Percentiles rank a stretch among this genome's conserved stretches.
phyloP scores from a whole-genome alignment of 2,797 vertebrate species.

The Tympanoctomys barrerae region DNA sequence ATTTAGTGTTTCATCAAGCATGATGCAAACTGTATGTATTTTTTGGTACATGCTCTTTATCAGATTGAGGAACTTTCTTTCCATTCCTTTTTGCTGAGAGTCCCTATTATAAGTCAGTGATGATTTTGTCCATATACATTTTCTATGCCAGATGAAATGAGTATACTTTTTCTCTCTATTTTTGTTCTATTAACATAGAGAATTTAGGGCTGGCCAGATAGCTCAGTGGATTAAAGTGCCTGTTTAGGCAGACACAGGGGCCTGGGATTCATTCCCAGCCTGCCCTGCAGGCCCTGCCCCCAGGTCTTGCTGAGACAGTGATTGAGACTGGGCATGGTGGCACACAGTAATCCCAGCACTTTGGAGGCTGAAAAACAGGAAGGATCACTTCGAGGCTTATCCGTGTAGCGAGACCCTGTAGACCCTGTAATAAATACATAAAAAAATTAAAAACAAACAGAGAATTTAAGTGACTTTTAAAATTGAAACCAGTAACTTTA shows the following conservation, averaged over 20 bases:
- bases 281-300: no score
- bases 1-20: not conserved
- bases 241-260: no score
- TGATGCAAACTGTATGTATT: not conserved
- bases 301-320: no score
- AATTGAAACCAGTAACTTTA: not conserved
- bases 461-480: constrained; percentile 28
- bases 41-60: not conserved
- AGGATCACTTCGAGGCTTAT: no score
- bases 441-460: not conserved
- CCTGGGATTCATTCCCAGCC: no score
- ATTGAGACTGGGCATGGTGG: no score
- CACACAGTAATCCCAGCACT: no score
- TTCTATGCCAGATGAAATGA: not conserved
- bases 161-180: not conserved
- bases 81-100: not conserved
- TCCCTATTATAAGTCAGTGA: not conserved
- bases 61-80: not conserved
- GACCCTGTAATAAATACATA: no score
- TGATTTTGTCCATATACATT: not conserved
- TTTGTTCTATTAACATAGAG: not conserved
- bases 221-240: no score
- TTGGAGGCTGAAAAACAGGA: no score
- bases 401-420: no score
- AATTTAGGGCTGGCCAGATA: not conserved